Evolutionary conservation across 2,888 invertebrate species (phyloP), one percentile per base, ranked within the genome.

Genomic region (Nemotelus nigrinus): DNA sequence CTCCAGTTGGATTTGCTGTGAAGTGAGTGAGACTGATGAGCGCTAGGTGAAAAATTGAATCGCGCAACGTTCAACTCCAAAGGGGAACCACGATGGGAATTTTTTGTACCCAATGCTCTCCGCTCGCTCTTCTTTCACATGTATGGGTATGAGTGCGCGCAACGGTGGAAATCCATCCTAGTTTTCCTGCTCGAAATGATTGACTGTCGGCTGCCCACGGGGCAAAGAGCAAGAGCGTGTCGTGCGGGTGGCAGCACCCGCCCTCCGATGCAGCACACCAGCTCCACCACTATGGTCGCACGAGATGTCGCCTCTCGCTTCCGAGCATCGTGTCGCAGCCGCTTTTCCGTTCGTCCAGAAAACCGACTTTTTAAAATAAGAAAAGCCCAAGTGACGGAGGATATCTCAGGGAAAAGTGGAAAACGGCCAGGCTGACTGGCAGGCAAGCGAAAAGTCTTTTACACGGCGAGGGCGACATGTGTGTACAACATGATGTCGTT

Each of bases 191-290:
- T 5, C 43, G 58, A 58, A 58, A 63, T 63, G 74, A 74, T 74
- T 60, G 60, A 74, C 41, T 60, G 67, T 50, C 47, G 47, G 70
- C 53, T 8, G 10, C 6, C 58, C 8, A 50, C 10, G 8, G 45
- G 53, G 7, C n/a, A 6, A 43, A n/a, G 63, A 41, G 60, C 48
- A 48, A 60, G 45, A 50, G 74, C 25, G 47, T 47, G 47, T 74
- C 60, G 63, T 63, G 74, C 74, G 74, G 74, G 74, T 74, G 74
- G 60, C 60, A 60, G 48, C 63, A 48, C 72, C 72, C 72, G 63
- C 63, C 60, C 74, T 48, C 74, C 74, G 48, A 63, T 72, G 60
- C 72, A 60, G 50, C 60, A 60, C 7, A 3, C 8, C 50, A 50
- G 60, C 7, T 43, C 2, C 60, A 41, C 60, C 41, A 60, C 60